A percentile compares a stretch with the other conserved stretches of the same genome.
These are phyloP conservation scores for Tenualosa ilisha DNA, from an alignment of 2,797 vertebrate genomes.

Conservation along the genomic window DNA sequence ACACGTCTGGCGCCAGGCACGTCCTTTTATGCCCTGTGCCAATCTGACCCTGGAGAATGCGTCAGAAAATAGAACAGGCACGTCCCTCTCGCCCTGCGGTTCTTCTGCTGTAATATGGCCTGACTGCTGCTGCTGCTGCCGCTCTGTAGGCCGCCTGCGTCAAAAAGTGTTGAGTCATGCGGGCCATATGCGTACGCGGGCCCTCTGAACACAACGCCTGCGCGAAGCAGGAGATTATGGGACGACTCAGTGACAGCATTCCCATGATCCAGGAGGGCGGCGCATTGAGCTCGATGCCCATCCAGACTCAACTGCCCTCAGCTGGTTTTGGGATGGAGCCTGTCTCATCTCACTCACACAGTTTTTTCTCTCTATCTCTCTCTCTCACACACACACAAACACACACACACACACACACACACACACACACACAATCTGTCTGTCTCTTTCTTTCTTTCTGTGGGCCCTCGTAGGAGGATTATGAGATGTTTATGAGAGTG, in stretches of 20 bases:
- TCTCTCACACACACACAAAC: not conserved
- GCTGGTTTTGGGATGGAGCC: not conserved
- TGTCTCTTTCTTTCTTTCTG: not conserved
- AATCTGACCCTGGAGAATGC: constrained; percentile 8
- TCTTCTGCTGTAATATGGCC: not conserved
- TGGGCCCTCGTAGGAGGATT: not conserved
- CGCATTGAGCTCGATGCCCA: not conserved
- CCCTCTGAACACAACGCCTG: not conserved
- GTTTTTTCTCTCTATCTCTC: not conserved
- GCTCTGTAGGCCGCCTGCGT: constrained; percentile 10
- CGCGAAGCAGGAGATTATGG: not conserved
- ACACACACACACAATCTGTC: too few relatives aligned
- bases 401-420: too few relatives aligned
- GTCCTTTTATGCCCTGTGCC: constrained; percentile 10
- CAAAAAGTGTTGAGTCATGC: constrained; percentile 17
- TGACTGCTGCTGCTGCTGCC: not conserved
- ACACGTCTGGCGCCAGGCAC: constrained; percentile 15
- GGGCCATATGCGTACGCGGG: not conserved
- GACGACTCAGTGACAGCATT: not conserved
- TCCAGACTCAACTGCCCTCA: constrained; percentile 11
- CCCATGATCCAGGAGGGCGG: not conserved
- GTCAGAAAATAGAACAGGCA: constrained; percentile 4
- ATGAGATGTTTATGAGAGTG: not conserved
- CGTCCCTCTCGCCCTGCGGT: not conserved
- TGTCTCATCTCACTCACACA: not conserved